These are phyloP conservation scores for Tylochromis polylepis DNA, from an alignment of 2,113 vertebrate species.

Conservation along the genomic window DNA sequence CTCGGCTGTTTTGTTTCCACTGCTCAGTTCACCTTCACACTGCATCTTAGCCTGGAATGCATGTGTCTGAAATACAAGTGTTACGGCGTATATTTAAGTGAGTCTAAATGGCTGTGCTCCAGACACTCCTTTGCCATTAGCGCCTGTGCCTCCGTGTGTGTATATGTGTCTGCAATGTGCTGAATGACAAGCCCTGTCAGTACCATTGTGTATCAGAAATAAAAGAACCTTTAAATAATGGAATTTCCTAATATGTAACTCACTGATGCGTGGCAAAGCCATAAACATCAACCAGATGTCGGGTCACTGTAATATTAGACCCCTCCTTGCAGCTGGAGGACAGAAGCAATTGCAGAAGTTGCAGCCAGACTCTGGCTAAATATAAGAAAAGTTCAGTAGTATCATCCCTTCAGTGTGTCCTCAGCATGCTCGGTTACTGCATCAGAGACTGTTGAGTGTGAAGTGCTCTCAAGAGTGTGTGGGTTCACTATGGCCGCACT, in stretches of 20 bases:
- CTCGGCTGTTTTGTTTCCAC: neutral
- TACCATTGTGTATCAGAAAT: constrained; percentile 46
- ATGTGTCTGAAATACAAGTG: neutral
- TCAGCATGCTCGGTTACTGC: neutral
- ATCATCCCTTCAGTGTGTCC: neutral
- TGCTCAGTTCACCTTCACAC: neutral
- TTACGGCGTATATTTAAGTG: neutral
- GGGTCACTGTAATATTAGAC: neutral
- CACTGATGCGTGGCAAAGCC: constrained; percentile 44
- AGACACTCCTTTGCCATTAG: constrained; percentile 15
- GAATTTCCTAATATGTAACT: constrained; percentile 50
- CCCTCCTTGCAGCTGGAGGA: neutral
- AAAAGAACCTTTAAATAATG: constrained; percentile 54
- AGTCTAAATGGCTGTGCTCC: constrained; percentile 7
- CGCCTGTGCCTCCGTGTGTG: neutral
- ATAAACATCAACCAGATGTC: constrained; percentile 57
- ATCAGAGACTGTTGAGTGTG: constrained; percentile 1
- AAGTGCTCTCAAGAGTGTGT: constrained; percentile 36
- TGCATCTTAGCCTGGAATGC: neutral
- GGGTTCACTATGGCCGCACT: constrained; percentile 10
- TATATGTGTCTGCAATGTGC: neutral
- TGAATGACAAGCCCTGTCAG: constrained; percentile 64
- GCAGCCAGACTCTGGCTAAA: neutral
- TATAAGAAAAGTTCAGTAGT: neutral
- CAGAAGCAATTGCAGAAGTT: neutral